phyloP scores from a whole-genome alignment of 2,888 invertebrate genomes.

The Chironomus riparius region DNA sequence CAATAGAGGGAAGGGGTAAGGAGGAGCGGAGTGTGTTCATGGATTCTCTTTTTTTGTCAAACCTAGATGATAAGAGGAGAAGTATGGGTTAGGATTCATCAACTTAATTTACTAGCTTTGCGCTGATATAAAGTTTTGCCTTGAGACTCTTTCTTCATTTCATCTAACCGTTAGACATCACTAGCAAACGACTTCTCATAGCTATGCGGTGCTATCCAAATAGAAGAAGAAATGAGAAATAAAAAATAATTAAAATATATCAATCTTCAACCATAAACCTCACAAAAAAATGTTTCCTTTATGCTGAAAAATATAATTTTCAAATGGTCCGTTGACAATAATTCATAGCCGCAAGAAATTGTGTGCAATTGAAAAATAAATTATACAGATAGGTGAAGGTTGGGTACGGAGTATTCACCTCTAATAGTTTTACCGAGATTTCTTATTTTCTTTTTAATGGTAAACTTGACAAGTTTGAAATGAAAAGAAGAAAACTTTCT shows the following conservation, averaged over 20 bases:
- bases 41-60: too few species aligned
- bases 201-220: background rate
- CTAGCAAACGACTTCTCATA: too few species aligned
- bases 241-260: background rate
- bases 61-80: too few species aligned
- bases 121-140: too few species aligned
- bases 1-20: too few species aligned
- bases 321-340: background rate
- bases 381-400: background rate
- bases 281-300: too few species aligned
- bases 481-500: background rate
- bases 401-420: background rate
- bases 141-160: too few species aligned
- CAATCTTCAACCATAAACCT: background rate
- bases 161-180: too few species aligned
- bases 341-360: background rate
- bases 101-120: too few species aligned
- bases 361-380: slow-evolving; percentile 4
- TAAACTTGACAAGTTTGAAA: background rate
- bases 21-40: too few species aligned
- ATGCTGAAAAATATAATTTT: too few species aligned
- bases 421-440: slow-evolving; percentile 10
- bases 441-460: slow-evolving; percentile 13
- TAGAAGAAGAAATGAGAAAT: background rate
- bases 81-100: too few species aligned